phyloP scores from a whole-genome alignment of 2,113 vertebrate species.

The Elephantulus edwardii region DNA sequence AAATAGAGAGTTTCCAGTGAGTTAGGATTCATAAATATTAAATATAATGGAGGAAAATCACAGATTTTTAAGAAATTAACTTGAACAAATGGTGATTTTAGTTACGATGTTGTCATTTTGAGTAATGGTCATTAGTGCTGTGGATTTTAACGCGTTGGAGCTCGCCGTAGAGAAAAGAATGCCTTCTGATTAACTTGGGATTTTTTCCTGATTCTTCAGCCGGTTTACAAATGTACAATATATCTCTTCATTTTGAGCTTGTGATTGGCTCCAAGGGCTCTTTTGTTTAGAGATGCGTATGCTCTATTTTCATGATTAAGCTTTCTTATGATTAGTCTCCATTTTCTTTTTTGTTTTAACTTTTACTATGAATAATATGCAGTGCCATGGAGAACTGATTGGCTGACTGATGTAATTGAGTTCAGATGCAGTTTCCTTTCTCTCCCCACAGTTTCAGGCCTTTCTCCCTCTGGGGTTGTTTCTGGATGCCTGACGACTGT shows the following conservation, averaged over 20 bases:
- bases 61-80: conserved; percentile 82
- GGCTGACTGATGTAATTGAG: conserved; percentile 68
- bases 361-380: conserved; percentile 74
- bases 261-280: conserved; percentile 68
- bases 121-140: conserved; percentile 74
- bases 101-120: conserved; percentile 72
- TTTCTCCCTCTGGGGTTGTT: background rate
- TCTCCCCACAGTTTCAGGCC: background rate
- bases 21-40: conserved; percentile 82
- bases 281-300: conserved; percentile 71
- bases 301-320: conserved; percentile 76
- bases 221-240: conserved; percentile 63
- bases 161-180: conserved; percentile 72
- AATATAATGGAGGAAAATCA: conserved; percentile 80
- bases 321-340: conserved; percentile 77
- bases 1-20: conserved; percentile 73
- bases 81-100: conserved; percentile 80
- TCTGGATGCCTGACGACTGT: background rate
- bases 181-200: conserved; percentile 74
- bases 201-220: conserved; percentile 69
- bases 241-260: conserved; percentile 55
- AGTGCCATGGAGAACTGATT: conserved; percentile 62
- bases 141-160: conserved; percentile 70
- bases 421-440: conserved; percentile 65
- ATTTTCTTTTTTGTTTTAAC: conserved; percentile 78